Percentiles rank a stretch among this genome's conserved stretches.
phyloP scores from a whole-genome alignment of 1,140 invertebrate species.

The Lucilia cuprina region DNA sequence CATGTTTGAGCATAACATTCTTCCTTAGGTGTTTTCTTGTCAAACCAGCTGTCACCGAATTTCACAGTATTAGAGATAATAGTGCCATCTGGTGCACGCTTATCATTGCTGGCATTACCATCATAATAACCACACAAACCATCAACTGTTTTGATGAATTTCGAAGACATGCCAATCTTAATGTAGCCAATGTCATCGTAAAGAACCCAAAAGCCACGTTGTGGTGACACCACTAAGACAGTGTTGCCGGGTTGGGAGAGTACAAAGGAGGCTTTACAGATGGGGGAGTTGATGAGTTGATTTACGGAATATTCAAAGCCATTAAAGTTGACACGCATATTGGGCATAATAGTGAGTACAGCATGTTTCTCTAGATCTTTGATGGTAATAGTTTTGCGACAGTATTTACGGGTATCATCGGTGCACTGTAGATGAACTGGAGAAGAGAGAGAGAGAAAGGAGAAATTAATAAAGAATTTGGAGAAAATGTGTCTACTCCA shows the following conservation, averaged over 20 bases:
- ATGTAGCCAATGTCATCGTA: slow-evolving; percentile 74
- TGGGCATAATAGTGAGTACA: slow-evolving; percentile 61
- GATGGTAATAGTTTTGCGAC: slow-evolving; percentile 66
- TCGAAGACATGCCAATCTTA: slow-evolving; percentile 74
- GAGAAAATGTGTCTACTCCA: slow-evolving; percentile 46
- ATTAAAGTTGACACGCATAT: slow-evolving; percentile 73
- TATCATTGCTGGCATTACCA: slow-evolving; percentile 71
- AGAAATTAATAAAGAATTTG: neutral
- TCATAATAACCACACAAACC: slow-evolving; percentile 83
- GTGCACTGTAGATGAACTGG: slow-evolving; percentile 54
- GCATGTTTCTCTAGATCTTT: slow-evolving; percentile 52
- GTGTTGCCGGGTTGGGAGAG: slow-evolving; percentile 74
- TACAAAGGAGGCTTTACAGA: slow-evolving; percentile 69
- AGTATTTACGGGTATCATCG: slow-evolving; percentile 65
- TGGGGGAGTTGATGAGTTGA: slow-evolving; percentile 72
- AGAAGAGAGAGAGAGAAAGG: too few relatives aligned
- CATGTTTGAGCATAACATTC: slow-evolving; percentile 69
- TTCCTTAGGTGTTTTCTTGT: slow-evolving; percentile 64
- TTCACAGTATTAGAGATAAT: slow-evolving; percentile 69
- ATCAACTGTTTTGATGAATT: slow-evolving; percentile 70
- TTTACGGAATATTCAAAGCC: slow-evolving; percentile 70
- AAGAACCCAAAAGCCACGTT: slow-evolving; percentile 76
- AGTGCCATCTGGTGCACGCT: slow-evolving; percentile 72
- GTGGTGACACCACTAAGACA: slow-evolving; percentile 71
- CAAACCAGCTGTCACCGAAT: slow-evolving; percentile 78